Base-by-base conservation (phyloP, 2,797 vertebrate species). In the Halcyon leucocephala region DNA sequence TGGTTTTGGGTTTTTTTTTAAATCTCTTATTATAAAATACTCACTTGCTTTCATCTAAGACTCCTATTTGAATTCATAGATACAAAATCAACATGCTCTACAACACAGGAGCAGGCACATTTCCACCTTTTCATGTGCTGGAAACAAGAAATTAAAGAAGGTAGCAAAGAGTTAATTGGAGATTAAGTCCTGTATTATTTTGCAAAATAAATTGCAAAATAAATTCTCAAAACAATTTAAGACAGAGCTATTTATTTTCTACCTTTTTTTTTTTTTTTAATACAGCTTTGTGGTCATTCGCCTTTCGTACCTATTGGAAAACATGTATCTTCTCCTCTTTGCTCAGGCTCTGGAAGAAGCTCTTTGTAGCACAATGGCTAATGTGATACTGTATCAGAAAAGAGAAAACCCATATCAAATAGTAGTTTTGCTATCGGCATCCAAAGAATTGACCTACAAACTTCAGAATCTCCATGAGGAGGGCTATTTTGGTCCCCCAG, bases 211-310 rank as follows among this genome's bases (percentile, higher is more conserved):
- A 35, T 19, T 33, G 14, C n/a, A n/a, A n/a, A n/a, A n/a, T n/a
- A n/a, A n/a, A n/a, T 62, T 66, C 37, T 69, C 49, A n/a, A 73
- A 58, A 33, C 44, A 0, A 37, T 82, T 65, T 57, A 64, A 89
- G 12, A 60, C 33, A 60, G 35, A 77, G 1, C 2, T 66, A 41
- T 76, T 67, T 28, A 9, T 61, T 78, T 79, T 67, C 22, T 33
- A 44, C 18, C 73, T 65, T 79, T 35, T 70, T 62, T 16, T 60
- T 41, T 20, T 12, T 15, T 66, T 42, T 18, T 17, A 33, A 42
- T 58, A 22, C 97, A 99, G 99, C n/a, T 98, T 99, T 74, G 97
- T 99, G 31, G 97, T 99, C 31, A 39, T 99, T 33, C 97, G 96
- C 14, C 97, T 99, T 67, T 98, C 98, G 14, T 98, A 98, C 29